Evolutionary conservation across 2,113 vertebrate species (phyloP).

Genomic region (Daphoenositta chrysoptera): DNA sequence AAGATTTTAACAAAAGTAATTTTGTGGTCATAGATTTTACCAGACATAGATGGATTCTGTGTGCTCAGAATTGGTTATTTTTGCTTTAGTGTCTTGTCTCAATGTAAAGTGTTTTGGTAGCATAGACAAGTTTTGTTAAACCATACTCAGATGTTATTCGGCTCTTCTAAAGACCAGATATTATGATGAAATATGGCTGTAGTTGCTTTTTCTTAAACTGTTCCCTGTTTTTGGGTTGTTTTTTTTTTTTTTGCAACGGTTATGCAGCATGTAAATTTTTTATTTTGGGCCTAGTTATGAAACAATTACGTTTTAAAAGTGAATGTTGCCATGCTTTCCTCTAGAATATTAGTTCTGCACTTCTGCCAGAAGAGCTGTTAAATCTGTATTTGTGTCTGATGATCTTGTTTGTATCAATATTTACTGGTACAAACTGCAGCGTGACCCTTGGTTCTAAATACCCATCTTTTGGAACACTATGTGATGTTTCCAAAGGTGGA

Average conservation of each 20-base stretch:
- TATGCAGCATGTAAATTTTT: neutral
- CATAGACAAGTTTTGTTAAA: neutral
- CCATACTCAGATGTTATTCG: neutral
- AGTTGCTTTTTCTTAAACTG: neutral
- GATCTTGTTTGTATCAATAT: slow-evolving; percentile 6
- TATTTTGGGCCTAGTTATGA: neutral
- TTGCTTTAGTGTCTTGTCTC: neutral
- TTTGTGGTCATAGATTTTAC: neutral
- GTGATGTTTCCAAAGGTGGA: slow-evolving; percentile 39
- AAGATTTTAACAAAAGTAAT: neutral
- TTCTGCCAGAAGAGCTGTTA: neutral
- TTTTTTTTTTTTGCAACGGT: neutral
- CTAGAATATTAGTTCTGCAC: neutral
- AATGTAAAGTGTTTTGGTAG: neutral
- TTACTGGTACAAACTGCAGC: neutral
- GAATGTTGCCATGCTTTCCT: neutral
- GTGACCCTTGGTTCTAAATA: neutral
- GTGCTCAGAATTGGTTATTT: neutral
- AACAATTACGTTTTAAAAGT: neutral
- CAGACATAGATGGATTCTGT: neutral
- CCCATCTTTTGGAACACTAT: neutral
- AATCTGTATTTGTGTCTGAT: neutral
- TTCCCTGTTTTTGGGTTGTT: neutral
- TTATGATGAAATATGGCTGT: neutral
- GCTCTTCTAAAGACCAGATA: neutral